Evolutionary conservation across 53 echinoderm and acorn worm species (phyloP), one percentile per base, ranked within the genome.

Genomic region (Apostichopus leukothele): DNA sequence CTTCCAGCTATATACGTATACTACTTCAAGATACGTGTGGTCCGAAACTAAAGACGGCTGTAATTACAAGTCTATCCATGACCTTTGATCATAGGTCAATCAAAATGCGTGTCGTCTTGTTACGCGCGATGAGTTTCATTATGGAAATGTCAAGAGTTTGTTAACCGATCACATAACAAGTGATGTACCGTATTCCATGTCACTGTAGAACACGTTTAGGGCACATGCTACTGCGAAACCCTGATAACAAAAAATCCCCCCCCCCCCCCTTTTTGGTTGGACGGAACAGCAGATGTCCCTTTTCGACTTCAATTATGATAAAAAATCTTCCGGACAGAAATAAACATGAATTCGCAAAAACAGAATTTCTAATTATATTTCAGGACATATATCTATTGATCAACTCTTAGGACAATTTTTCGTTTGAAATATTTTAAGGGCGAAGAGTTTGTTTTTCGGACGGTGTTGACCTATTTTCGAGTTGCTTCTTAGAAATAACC

Each of bases 21-120:
- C 3, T 39, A 39, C 39, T 39, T 39, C 39, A 53, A 79, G n/a
- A 16, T 18, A 79, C 53, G 79, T 79, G 79, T 79, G 79, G 79
- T 79, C 51, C 79, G 79, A 79, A 79, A 79, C 52, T 79, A 51
- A 79, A 51, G 79, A 79, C 79, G 79, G n/a, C 54, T 79, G 79
- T 79, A 51, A 79, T 51, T 7, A n/a, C 5, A 79, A 79, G 54
- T 52, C 79, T 79, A 79, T 19, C 53, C 52, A 5, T 79, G 79
- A 79, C 79, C 54, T 51, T 19, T 79, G 51, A 53, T 11, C 39
- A 78, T n/a, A 79, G 79, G 79, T 79, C 79, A 79, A 14, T 11
- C 79, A 79, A 10, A 52, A 79, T 79, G 79, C 79, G 79, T 79
- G 79, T 52, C 79, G 51, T 79, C 8, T 53, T 79, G 79, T 79